These are phyloP conservation scores for Falco novaeseelandiae DNA, from an alignment of 2,797 vertebrate species.

Conservation along the genomic window DNA sequence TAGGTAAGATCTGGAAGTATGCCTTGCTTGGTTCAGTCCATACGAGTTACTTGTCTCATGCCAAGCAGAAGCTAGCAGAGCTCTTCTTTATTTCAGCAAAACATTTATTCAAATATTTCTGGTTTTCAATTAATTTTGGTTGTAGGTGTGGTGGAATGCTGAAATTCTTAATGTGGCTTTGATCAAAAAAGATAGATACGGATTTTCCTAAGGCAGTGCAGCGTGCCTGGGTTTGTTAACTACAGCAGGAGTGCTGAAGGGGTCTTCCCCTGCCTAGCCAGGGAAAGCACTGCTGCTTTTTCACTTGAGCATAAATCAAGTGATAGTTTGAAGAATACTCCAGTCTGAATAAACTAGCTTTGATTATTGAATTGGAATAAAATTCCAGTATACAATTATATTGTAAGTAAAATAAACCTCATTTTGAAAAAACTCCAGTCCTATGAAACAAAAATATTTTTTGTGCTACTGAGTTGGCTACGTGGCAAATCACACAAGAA, in stretches of 20 bases:
- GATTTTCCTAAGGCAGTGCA: neutral
- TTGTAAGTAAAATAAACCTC: neutral
- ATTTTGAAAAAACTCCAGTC: neutral
- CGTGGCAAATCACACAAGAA: neutral
- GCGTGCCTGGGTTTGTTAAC: neutral
- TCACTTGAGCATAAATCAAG: neutral
- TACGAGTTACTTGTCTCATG: neutral
- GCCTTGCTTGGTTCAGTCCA: neutral
- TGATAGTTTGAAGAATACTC: neutral
- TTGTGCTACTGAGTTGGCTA: neutral
- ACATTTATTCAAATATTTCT: neutral
- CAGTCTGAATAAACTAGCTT: neutral
- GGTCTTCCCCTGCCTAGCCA: accelerated
- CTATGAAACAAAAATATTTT: neutral
- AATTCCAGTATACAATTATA: neutral
- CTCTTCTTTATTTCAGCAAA: constrained; percentile 12
- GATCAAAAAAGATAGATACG: neutral
- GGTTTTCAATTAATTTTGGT: neutral
- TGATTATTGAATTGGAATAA: neutral
- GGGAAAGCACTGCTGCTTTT: neutral
- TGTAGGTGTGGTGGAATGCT: neutral
- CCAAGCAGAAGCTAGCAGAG: neutral
- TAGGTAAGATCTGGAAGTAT: neutral
- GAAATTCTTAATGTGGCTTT: neutral
- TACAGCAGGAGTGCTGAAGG: neutral